Conservation (phyloP, 2,888 invertebrate species). For the Alitta virens region DNA sequence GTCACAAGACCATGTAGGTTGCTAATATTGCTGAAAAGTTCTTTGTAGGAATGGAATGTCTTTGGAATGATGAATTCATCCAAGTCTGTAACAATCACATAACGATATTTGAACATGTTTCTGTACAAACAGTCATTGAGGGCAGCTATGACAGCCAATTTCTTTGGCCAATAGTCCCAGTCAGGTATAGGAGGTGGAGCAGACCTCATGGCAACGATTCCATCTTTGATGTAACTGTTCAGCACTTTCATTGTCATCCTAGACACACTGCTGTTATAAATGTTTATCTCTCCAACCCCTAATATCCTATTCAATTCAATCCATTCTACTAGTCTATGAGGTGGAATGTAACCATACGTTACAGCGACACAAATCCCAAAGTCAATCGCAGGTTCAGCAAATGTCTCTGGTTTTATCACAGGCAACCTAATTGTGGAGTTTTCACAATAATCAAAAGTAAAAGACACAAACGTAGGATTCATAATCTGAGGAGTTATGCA, state of each 20-base stretch:
- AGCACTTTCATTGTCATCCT: neutral
- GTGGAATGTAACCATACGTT: slow-evolving; percentile 4
- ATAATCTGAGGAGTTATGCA: neutral
- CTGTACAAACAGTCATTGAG: slow-evolving; percentile 11
- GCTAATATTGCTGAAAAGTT: neutral
- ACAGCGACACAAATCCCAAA: slow-evolving; percentile 11
- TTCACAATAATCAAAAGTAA: neutral
- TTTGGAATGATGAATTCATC: slow-evolving; percentile 12
- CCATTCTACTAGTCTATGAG: slow-evolving; percentile 4
- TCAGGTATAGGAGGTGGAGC: neutral
- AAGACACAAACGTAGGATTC: neutral
- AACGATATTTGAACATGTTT: slow-evolving; percentile 9
- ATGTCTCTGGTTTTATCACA: neutral
- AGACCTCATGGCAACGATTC: neutral
- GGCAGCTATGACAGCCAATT: neutral
- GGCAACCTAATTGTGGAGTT: neutral
- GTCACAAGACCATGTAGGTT: neutral
- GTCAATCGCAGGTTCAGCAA: neutral
- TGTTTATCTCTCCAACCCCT: slow-evolving; percentile 7
- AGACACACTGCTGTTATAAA: neutral
- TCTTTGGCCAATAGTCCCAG: neutral
- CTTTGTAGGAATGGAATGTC: neutral
- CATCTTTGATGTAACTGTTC: neutral
- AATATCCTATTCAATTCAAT: slow-evolving; percentile 4
- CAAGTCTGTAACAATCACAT: slow-evolving; percentile 4